These are phyloP conservation scores for Unio delphinus DNA, from an alignment of 2,888 invertebrate genomes.

Conservation along the genomic window DNA sequence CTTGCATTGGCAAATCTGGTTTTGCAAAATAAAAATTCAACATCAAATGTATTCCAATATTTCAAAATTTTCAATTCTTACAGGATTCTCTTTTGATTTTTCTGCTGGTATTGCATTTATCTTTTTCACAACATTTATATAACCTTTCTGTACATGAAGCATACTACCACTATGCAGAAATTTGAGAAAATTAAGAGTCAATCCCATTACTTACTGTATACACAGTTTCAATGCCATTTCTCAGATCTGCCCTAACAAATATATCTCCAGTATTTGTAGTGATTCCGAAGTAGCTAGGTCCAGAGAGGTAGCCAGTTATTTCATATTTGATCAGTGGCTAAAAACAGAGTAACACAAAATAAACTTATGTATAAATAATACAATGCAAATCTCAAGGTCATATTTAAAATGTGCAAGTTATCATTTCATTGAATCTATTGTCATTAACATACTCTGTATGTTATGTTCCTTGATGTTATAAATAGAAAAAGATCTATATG, in stretches of 20 bases:
- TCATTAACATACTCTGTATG: too few species aligned
- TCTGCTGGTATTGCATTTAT: too few species aligned
- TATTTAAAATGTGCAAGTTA: too few species aligned
- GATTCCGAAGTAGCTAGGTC: conserved; percentile 54
- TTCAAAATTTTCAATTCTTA: background rate
- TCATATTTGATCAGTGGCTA: conserved; percentile 34
- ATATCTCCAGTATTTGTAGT: conserved; percentile 28
- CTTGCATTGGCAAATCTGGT: conserved; percentile 38
- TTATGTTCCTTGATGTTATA: too few species aligned
- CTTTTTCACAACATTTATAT: too few species aligned
- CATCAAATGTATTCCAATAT: background rate
- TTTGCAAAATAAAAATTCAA: conserved; percentile 13
- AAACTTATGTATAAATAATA: background rate
- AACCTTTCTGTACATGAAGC: too few species aligned
- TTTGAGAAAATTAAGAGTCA: too few species aligned
- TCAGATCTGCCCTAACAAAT: conserved; percentile 42
- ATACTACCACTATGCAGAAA: too few species aligned
- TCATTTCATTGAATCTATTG: too few species aligned
- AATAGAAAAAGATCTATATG: too few species aligned
- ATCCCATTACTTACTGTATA: conserved; percentile 42
- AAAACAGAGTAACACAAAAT: background rate
- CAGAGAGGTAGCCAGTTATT: conserved; percentile 46
- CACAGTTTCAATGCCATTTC: conserved; percentile 28
- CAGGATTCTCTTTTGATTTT: background rate
- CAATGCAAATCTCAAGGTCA: background rate